Base-by-base conservation (phyloP, 2,797 vertebrate genomes). In the Merluccius polli region DNA sequence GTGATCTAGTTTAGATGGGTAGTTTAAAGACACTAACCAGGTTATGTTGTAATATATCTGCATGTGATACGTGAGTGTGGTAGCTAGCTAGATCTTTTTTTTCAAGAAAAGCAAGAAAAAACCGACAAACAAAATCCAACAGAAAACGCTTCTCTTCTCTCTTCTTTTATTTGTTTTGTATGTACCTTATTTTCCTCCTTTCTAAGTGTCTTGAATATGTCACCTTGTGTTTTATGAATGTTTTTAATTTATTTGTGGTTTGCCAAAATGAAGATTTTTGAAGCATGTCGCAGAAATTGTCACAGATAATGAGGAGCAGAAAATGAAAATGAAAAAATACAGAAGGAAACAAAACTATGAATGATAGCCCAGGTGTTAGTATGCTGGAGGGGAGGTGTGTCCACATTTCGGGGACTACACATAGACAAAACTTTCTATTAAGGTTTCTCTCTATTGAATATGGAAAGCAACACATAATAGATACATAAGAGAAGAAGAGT, bases 41-140 rank as follows among this genome's bases (percentile, higher is more conserved):
- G 90, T 92, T 92, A 89, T 93, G 92, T 93, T 95, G 93, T 94
- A 94, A 90, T 95, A 94, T 94, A 95, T 93, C 92, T 94, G 94
- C 94, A 95, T 95, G 94, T 95, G 91, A 92, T 90, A 88, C 81
- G 94, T 95, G 93, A 92, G 95, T 94, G 95, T 94, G 90, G 93
- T 95, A 94, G 93, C 90, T 93, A 94, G 92, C 90, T 89, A 91
- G 90, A 92, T 89, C 92, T 90, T 89, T 90, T 90, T 82, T 92
- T 92, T 87, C 82, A 87, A 93, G 86, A 93, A 94, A 93, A 92
- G 84, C 73, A 85, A 90, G 86, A 88, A 92, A 93, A 82, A 69
- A 89, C 70, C 0, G 71, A 76, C 73, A 77, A 71, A 81, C 83
- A 86, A 87, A 84, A 89, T 59, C n/a, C 59, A 88, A 90, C 83